Conservation (phyloP, 2,888 invertebrate genomes). For the Tachina lurida region DNA sequence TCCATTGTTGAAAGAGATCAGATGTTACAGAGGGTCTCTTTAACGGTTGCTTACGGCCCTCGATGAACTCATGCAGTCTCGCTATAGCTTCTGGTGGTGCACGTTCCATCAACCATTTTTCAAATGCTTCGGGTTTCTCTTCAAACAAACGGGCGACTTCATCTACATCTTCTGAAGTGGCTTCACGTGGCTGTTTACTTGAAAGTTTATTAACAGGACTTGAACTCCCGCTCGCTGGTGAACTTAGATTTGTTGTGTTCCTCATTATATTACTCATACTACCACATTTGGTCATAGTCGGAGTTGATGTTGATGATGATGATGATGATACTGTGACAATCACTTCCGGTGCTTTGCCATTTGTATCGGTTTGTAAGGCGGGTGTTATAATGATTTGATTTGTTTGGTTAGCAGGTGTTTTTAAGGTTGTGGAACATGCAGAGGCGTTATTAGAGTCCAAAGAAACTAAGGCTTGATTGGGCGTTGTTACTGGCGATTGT, state of each 20-base stretch:
- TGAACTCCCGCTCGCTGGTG: slow-evolving; percentile 24
- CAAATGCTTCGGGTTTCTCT: slow-evolving; percentile 87
- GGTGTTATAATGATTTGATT: slow-evolving; percentile 57
- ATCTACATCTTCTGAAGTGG: slow-evolving; percentile 80
- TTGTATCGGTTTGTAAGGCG: slow-evolving; percentile 51
- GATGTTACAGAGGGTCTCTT: slow-evolving; percentile 90
- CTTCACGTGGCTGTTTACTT: slow-evolving; percentile 58
- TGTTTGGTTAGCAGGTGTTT: slow-evolving; percentile 33
- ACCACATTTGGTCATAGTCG: slow-evolving; percentile 46
- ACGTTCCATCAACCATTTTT: slow-evolving; percentile 90
- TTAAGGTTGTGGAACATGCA: slow-evolving; percentile 39
- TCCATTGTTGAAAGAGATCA: slow-evolving; percentile 93
- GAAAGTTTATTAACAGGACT: slow-evolving; percentile 16
- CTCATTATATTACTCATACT: slow-evolving; percentile 28
- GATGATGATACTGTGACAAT: slow-evolving; percentile 35
- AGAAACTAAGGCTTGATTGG: slow-evolving; percentile 55
- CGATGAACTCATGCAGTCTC: slow-evolving; percentile 85
- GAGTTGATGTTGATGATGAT: slow-evolving; percentile 38
- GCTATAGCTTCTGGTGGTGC: slow-evolving; percentile 87
- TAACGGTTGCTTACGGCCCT: slow-evolving; percentile 84
- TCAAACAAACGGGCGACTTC: slow-evolving; percentile 84
- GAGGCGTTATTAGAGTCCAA: slow-evolving; percentile 35
- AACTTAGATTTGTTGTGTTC: slow-evolving; percentile 21
- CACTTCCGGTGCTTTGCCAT: slow-evolving; percentile 49
- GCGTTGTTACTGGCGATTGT: slow-evolving; percentile 70